phyloP scores from a whole-genome alignment of 2,888 invertebrate species.

The Standfussiana lucernea region DNA sequence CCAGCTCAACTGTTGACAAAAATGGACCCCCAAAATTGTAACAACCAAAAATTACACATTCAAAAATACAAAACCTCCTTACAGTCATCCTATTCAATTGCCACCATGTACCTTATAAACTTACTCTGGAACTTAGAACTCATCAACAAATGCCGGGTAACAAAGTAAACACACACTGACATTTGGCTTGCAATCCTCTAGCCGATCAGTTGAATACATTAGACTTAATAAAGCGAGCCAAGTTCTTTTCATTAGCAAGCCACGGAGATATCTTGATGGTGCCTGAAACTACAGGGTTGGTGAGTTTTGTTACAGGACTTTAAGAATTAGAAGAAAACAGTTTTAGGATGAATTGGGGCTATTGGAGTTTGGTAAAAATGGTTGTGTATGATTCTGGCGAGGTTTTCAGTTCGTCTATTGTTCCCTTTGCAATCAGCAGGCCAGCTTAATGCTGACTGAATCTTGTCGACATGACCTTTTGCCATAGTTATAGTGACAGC shows the following conservation, averaged over 20 bases:
- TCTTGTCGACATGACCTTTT: not conserved
- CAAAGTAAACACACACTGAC: constrained; percentile 78
- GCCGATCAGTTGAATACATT: constrained; percentile 87
- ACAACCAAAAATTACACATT: not conserved
- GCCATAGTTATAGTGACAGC: not conserved
- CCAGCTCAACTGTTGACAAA: not conserved
- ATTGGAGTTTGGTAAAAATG: not conserved
- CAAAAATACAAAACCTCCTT: not conserved
- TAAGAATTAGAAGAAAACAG: not conserved
- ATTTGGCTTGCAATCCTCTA: constrained; percentile 84
- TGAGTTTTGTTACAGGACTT: not conserved
- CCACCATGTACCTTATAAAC: not conserved
- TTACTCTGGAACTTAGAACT: constrained; percentile 55
- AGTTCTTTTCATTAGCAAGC: constrained; percentile 87
- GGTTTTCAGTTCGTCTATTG: too few relatives aligned
- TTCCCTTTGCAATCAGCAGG: not conserved
- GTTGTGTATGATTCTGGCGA: too few relatives aligned
- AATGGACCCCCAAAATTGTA: not conserved
- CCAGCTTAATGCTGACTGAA: not conserved
- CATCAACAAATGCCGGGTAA: constrained; percentile 64
- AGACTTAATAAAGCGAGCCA: constrained; percentile 89
- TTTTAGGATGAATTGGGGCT: not conserved
- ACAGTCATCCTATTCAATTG: constrained; percentile 5
- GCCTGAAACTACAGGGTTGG: constrained; percentile 67
- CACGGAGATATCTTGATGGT: constrained; percentile 84